Evolutionary conservation across 2,797 vertebrate species (phyloP).

Genomic region (Pitangus sulphuratus): DNA sequence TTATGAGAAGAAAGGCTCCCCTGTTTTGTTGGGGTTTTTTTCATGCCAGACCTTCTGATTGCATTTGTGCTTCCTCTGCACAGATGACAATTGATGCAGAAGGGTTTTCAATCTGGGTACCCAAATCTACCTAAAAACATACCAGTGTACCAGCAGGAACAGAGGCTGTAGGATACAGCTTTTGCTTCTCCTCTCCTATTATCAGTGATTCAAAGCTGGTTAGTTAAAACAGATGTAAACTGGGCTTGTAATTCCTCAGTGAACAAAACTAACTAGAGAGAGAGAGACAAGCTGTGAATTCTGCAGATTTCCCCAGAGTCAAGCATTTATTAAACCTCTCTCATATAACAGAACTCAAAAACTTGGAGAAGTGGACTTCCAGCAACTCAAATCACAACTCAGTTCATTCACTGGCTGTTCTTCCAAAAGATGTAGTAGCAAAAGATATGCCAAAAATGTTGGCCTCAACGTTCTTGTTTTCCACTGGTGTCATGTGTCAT

Average conservation of each 20-base stretch:
- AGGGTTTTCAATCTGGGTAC: not conserved
- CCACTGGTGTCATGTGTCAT: constrained; percentile 50
- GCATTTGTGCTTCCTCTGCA: not conserved
- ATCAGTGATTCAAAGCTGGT: not conserved
- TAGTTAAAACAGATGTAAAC: not conserved
- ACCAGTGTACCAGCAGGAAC: not conserved
- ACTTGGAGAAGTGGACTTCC: not conserved
- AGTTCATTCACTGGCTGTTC: not conserved
- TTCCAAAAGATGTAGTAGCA: not conserved
- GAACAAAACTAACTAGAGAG: not conserved
- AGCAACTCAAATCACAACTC: not conserved
- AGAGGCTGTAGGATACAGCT: not conserved
- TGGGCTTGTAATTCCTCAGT: not conserved
- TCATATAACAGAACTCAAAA: not conserved
- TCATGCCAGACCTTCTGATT: not conserved
- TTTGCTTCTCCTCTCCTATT: not conserved
- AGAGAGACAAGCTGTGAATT: not conserved
- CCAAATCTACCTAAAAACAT: not conserved
- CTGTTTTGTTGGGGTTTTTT: not conserved
- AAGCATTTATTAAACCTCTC: not conserved
- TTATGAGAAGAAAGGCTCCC: constrained; percentile 18
- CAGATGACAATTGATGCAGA: not conserved
- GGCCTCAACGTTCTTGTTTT: constrained; percentile 22
- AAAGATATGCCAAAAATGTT: constrained; percentile 28
- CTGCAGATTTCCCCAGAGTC: not conserved